Percentiles rank a stretch among this genome's conserved stretches.
Conservation (phyloP, 37 sponge, comb jelly and placozoan genomes). For the Crambe crambe region DNA sequence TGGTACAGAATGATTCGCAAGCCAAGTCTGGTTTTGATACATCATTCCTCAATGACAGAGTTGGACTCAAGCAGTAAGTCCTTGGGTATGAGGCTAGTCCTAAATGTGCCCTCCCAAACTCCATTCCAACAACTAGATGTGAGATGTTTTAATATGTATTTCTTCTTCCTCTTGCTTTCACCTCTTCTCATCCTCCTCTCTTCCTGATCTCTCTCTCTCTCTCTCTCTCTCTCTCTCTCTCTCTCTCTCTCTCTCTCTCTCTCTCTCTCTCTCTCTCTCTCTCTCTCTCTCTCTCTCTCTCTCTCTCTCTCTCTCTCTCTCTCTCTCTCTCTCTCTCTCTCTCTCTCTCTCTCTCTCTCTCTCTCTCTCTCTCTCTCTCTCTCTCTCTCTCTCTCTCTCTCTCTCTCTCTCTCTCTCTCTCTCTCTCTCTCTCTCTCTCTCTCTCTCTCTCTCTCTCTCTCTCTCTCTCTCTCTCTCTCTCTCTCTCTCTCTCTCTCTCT, state of each 20-base stretch:
- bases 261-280: neutral
- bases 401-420: neutral
- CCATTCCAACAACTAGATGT: neutral
- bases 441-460: neutral
- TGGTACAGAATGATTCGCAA: neutral
- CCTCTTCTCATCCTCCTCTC: neutral
- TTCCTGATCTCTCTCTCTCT: neutral
- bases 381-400: neutral
- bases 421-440: neutral
- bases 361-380: neutral
- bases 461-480: neutral
- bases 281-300: neutral
- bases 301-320: neutral
- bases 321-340: neutral
- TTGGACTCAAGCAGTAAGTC: conserved; percentile 10
- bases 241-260: neutral
- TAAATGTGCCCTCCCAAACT: neutral
- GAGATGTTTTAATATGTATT: neutral
- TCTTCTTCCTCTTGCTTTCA: neutral
- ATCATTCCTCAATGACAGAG: conserved; percentile 7
- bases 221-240: neutral
- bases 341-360: neutral
- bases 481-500: neutral
- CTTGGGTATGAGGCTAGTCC: neutral
- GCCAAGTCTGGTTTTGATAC: neutral